Conservation (phyloP, 2,113 vertebrate genomes). For the Pomatostomus ruficeps region DNA sequence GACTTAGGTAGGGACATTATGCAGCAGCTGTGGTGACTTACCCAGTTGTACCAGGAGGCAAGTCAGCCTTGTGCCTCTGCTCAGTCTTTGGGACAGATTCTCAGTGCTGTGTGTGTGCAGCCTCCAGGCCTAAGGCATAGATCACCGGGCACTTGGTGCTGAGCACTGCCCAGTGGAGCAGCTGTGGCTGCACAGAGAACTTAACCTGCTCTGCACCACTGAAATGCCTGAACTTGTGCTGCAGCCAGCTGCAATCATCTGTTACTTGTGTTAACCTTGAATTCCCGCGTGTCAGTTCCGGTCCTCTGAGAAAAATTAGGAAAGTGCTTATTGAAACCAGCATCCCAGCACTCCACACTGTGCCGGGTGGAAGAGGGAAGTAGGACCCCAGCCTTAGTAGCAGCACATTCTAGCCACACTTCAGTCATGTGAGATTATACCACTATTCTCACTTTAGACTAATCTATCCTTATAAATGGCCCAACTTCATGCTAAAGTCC, state of each 20-base stretch:
- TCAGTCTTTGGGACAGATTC: background rate
- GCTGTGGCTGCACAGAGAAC: background rate
- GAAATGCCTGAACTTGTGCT: background rate
- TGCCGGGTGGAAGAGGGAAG: background rate
- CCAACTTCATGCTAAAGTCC: background rate
- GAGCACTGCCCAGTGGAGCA: background rate
- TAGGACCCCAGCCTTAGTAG: background rate
- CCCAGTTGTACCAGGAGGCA: background rate
- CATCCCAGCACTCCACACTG: background rate
- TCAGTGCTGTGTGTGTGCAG: background rate
- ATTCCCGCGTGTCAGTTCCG: background rate
- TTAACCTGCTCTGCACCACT: background rate
- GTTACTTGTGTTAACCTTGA: constrained; percentile 1
- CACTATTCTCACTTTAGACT: background rate
- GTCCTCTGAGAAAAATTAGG: constrained; percentile 13
- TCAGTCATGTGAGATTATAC: background rate
- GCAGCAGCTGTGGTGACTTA: background rate
- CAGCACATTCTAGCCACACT: background rate
- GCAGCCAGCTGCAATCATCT: constrained; percentile 1
- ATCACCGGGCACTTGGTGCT: background rate
- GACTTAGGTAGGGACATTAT: background rate
- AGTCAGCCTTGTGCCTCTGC: background rate
- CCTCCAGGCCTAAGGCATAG: background rate
- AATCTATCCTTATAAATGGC: background rate
- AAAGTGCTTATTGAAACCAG: constrained; percentile 36